Base-by-base conservation (phyloP, 30 jellyfish, hydroid and myxozoan genomes). In the Hydractinia echinata region DNA sequence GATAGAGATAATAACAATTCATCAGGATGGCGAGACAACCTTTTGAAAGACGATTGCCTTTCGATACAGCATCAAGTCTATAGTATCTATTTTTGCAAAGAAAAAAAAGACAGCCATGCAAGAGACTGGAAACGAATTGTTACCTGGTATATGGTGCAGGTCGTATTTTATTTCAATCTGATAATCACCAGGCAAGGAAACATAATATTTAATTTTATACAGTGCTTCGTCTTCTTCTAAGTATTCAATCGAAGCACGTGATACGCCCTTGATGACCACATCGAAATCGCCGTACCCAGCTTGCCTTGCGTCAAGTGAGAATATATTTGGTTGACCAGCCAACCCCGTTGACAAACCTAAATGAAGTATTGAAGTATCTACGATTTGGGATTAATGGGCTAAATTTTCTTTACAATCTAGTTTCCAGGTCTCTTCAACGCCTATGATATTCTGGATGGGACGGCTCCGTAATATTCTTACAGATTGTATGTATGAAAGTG, bases 281-380 rank as follows among this genome's bases (percentile, higher is more conserved):
- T 91, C 97, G 64, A 86, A 86, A 81, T 91, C 97, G 20, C 97
- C 95, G 39, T 82, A 85, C 7, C 97, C 97, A 3, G 97, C 97
- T 66, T 81, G 85, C n/a, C 94, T 83, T 8, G 97, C 97, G 64
- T 91, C 97, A 52, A 91, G 90, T 10, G 85, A 73, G 62, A 91
- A 91, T 44, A 81, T 76, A 62, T 90, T 72, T 4, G 95, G 96
- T 82, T 91, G 95, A 79, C 86, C 86, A 1, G 89, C 95, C 52
- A 74, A 62, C 19, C 96, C 97, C 13, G 89, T 66, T 6, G 71
- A 73, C 60, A 91, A 74, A 48, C 97, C 97, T 91, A 51, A 30
- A 30, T 30, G 44, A 30, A 30, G 44, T 30, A 30, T 30, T 30
- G 44, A 30, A 30, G 44, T 30, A 30, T 30, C 4, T 10, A 4